Evolutionary conservation across 1,140 invertebrate species (phyloP), one percentile per base, ranked within the genome.

Genomic region (Bombus picipes): DNA sequence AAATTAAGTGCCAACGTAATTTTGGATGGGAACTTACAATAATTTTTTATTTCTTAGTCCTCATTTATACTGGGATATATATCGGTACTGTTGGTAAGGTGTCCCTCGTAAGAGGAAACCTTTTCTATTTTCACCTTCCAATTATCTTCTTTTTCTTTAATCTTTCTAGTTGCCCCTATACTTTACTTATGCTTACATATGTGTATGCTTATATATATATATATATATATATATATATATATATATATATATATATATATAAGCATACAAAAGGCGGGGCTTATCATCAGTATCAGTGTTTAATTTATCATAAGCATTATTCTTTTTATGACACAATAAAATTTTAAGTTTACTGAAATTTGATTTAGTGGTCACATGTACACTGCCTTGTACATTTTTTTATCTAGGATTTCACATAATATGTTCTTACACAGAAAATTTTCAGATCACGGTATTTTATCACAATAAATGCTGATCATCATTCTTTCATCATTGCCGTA

Each of bases 11-110:
- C 47, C 18, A 79, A 22, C 39, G 71, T 80, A 81, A 80, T 66
- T 75, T 82, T 80, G 53, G 78, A 83, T 87, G 82, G 83, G 81
- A 90, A 93, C 90, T 94, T 78, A 93, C 79, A 77, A 85, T 88
- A 87, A 90, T 88, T 90, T 93, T 94, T 93, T 92, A 89, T 92
- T 93, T 93, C 91, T 92, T 91, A 95, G 94, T 94, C 92, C 92
- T 92, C 94, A 93, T 91, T 94, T 94, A 88, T 94, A 93, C 94
- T 94, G 94, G 93, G 91, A 94, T 90, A 93, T 94, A 88, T 94
- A 95, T 92, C 93, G 92, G 91, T 95, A 93, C 93, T 94, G 93
- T 94, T 94, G 94, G 94, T 95, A 95, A 94, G 94, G 92, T 92
- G 94, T 90, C 92, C 92, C 92, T 90, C 87, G 76, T 88, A 91